A percentile compares a stretch with the other conserved stretches of the same genome.
Evolutionary conservation across 1,140 invertebrate species (phyloP).

Genomic region (Gryon sp.): DNA sequence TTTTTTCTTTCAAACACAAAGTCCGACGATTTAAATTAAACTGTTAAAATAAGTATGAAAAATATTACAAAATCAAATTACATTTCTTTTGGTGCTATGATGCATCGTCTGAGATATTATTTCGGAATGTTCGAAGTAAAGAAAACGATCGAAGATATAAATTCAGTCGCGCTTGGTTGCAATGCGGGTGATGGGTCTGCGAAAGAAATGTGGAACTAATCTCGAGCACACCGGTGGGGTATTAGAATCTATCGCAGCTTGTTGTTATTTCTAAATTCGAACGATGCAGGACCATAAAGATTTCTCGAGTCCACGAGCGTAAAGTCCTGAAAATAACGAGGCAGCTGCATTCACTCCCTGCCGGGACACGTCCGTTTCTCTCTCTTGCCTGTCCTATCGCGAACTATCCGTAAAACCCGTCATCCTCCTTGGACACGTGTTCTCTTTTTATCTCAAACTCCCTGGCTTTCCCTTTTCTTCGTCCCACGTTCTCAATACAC

Average conservation of each 20-base stretch:
- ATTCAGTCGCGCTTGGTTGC: slow-evolving; percentile 42
- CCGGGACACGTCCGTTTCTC: slow-evolving; percentile 60
- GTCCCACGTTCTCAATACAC: slow-evolving; percentile 45
- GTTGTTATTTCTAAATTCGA: slow-evolving; percentile 57
- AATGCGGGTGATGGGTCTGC: slow-evolving; percentile 50
- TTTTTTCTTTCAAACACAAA: too few relatives aligned
- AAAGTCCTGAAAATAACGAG: slow-evolving; percentile 74
- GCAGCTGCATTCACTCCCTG: slow-evolving; percentile 71
- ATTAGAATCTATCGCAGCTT: slow-evolving; percentile 51
- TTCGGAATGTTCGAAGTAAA: slow-evolving; percentile 7
- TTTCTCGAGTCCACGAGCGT: slow-evolving; percentile 61
- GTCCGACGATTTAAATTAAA: too few relatives aligned
- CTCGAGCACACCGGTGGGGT: slow-evolving; percentile 19
- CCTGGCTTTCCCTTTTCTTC: slow-evolving; percentile 54
- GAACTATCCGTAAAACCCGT: slow-evolving; percentile 46
- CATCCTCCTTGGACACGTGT: slow-evolving; percentile 51
- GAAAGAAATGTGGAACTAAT: slow-evolving; percentile 59
- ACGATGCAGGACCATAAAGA: slow-evolving; percentile 62
- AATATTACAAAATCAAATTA: too few relatives aligned
- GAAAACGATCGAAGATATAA: slow-evolving; percentile 31
- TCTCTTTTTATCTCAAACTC: slow-evolving; percentile 62
- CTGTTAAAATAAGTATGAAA: too few relatives aligned
- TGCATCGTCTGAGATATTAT: slow-evolving; percentile 24
- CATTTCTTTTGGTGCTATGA: neutral
- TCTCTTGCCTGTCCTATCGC: slow-evolving; percentile 52